Conservation (phyloP, 2,888 invertebrate species). For the Chrysolina americana region DNA sequence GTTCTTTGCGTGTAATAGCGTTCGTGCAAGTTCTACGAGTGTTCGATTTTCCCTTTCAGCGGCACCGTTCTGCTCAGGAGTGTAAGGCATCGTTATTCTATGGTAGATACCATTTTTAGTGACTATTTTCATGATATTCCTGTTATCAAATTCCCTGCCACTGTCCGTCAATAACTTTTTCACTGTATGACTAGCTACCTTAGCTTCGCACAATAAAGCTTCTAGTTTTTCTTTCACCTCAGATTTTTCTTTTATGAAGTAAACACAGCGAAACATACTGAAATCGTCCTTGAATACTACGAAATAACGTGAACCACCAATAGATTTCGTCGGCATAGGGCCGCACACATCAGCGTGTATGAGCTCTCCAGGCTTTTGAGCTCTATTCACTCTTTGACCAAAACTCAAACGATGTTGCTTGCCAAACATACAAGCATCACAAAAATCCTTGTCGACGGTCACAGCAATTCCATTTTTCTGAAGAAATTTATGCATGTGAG, state of each 20-base stretch:
- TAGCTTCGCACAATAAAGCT: not conserved
- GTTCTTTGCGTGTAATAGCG: not conserved
- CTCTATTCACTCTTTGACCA: too few relatives aligned
- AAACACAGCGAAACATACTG: conserved; percentile 6
- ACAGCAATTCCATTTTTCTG: too few relatives aligned
- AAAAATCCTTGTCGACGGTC: too few relatives aligned
- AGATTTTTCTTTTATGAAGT: not conserved
- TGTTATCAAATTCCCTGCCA: not conserved
- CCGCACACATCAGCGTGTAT: too few relatives aligned
- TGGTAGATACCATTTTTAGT: not conserved
- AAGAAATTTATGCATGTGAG: not conserved
- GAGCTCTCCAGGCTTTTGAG: too few relatives aligned
- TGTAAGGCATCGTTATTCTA: conserved; percentile 42
- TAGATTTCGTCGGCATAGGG: conserved; percentile 7
- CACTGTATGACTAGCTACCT: not conserved
- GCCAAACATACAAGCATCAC: too few relatives aligned
- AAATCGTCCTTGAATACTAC: conserved; percentile 34
- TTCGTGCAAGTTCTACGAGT: not conserved
- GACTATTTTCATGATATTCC: not conserved
- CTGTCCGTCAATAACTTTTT: not conserved
- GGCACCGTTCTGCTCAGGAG: conserved; percentile 47
- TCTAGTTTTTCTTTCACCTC: conserved; percentile 19
- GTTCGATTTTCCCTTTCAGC: conserved; percentile 44
- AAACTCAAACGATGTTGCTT: too few relatives aligned
- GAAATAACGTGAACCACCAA: conserved; percentile 15